These are phyloP conservation scores for Chiloscyllium punctatum DNA, from an alignment of 2,797 vertebrate species.

Conservation along the genomic window DNA sequence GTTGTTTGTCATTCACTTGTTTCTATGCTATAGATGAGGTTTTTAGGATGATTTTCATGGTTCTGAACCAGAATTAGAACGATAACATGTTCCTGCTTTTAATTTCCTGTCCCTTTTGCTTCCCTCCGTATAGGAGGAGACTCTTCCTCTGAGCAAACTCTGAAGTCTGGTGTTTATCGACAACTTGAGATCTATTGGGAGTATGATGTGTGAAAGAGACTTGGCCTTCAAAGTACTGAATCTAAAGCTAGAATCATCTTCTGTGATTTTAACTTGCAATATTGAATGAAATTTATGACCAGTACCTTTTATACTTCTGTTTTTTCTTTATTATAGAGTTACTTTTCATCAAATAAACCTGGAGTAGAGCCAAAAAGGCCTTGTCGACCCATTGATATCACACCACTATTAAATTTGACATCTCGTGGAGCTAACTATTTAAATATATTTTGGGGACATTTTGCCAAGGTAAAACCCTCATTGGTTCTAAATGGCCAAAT, in stretches of 20 bases:
- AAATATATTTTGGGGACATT: constrained; percentile 95
- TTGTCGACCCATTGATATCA: constrained; percentile 95
- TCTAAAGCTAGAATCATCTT: background rate
- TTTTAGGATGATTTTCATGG: background rate
- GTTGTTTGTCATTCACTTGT: background rate
- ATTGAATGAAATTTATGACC: background rate
- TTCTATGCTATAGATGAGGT: background rate
- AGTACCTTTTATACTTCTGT: background rate
- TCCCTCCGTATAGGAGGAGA: background rate
- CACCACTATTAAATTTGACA: constrained; percentile 85
- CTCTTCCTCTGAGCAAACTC: background rate
- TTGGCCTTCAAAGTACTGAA: background rate
- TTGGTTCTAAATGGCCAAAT: accelerated
- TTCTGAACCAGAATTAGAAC: background rate
- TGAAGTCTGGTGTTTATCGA: background rate
- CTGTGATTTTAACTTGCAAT: background rate
- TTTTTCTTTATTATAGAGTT: constrained; percentile 60
- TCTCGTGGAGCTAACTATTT: constrained; percentile 87
- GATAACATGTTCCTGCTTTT: too few species aligned
- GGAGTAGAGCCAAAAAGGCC: constrained; percentile 94
- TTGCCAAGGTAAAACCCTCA: constrained; percentile 75
- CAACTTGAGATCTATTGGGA: background rate
- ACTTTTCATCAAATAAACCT: constrained; percentile 96
- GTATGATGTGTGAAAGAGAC: background rate
- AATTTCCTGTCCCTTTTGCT: too few species aligned